Percentiles rank a stretch among this genome's conserved stretches.
These are phyloP conservation scores for Bellardia pandia DNA, from an alignment of 2,888 invertebrate species.

Conservation along the genomic window DNA sequence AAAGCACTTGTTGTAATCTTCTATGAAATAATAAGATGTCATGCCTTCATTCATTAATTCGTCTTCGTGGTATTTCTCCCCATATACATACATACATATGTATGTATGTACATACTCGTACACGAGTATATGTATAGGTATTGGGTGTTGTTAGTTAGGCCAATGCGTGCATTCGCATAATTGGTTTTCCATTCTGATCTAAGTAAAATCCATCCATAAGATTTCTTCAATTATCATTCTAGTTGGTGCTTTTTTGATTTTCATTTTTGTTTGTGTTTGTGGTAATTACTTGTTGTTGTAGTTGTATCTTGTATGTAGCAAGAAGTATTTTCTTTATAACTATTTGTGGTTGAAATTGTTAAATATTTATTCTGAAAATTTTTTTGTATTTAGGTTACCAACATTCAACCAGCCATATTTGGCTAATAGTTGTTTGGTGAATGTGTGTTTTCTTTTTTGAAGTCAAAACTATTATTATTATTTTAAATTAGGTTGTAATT, in stretches of 20 bases:
- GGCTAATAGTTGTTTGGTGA: slow-evolving; percentile 18
- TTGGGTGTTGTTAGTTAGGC: slow-evolving; percentile 26
- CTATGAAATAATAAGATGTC: slow-evolving; percentile 30
- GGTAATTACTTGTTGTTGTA: slow-evolving; percentile 38
- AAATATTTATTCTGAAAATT: slow-evolving; percentile 54
- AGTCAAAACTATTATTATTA: slow-evolving; percentile 18
- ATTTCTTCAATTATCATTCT: slow-evolving; percentile 22
- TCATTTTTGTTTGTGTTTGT: slow-evolving; percentile 34
- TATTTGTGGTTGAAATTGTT: slow-evolving; percentile 58
- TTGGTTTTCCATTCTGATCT: slow-evolving; percentile 25
- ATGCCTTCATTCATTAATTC: slow-evolving; percentile 31
- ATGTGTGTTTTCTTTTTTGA: background rate
- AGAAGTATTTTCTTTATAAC: slow-evolving; percentile 50
- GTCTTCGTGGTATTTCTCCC: background rate
- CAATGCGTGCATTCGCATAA: slow-evolving; percentile 30
- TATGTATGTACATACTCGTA: background rate
- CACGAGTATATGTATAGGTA: background rate
- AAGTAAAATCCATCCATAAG: background rate
- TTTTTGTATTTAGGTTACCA: slow-evolving; percentile 56
- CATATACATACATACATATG: too few species aligned
- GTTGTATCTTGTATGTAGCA: background rate
- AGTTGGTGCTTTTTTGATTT: background rate
- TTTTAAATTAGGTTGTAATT: slow-evolving; percentile 45
- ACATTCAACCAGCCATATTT: slow-evolving; percentile 25
- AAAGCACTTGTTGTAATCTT: slow-evolving; percentile 69